phyloP scores from a whole-genome alignment of 2,888 invertebrate species.

The Teleogryllus oceanicus region DNA sequence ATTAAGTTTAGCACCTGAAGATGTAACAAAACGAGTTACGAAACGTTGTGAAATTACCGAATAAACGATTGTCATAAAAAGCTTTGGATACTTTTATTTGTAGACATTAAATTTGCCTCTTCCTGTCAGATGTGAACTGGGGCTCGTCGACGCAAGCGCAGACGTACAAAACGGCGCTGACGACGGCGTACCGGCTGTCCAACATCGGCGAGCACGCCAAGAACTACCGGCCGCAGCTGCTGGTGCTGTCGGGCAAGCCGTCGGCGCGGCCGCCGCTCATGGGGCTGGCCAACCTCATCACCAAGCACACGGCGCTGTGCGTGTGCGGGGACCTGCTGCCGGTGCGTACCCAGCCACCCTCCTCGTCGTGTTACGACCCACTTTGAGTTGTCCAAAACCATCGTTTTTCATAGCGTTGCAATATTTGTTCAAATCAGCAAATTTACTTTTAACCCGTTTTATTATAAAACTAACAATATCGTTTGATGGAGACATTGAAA shows the following conservation, averaged over 20 bases:
- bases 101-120: not conserved
- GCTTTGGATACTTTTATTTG: no score
- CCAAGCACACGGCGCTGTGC: constrained; percentile 85
- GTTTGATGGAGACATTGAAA: no score
- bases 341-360: constrained; percentile 52
- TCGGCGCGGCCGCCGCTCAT: constrained; percentile 81
- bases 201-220: constrained; percentile 94
- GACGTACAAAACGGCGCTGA: constrained; percentile 86
- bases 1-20: no score
- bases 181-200: constrained; percentile 72
- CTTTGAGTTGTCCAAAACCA: no score
- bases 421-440: no score
- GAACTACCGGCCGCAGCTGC: constrained; percentile 89
- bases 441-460: no score
- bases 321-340: constrained; percentile 82
- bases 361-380: no score
- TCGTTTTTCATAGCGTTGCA: no score
- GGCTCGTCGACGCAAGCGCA: constrained; percentile 96
- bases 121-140: constrained; percentile 65
- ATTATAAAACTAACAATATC: no score
- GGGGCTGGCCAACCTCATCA: constrained; percentile 87
- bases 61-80: no score
- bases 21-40: no score
- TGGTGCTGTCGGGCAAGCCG: constrained; percentile 83
- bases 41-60: no score